Base-by-base conservation (phyloP, 2,888 invertebrate species). In the Sphinx pinastri region DNA sequence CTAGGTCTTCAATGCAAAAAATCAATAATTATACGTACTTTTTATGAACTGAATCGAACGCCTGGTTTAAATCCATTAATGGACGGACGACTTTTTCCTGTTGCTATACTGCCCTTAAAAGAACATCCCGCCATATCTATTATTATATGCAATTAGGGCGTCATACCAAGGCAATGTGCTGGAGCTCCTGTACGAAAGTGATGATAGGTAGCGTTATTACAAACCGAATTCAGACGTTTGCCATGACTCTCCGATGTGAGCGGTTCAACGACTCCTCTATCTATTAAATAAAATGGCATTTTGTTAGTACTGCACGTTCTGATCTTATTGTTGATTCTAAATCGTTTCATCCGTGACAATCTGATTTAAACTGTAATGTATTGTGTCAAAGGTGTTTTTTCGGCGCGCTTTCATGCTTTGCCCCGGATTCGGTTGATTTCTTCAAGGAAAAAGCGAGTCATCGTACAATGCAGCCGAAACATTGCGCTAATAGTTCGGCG, bases 361-460 rank as follows among this genome's bases (percentile, higher is more conserved):
- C 73, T 25, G 79, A 77, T 78, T 80, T 78, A 72, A 72, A 73
- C 80, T 79, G 51, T 87, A 84, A 77, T 68, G 45, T 72, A 59
- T 57, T 69, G 55, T 51, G 63, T 71, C 83, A 86, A 71, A 82
- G 84, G 77, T 73, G 74, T 77, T 76, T 81, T 84, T 86, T 68
- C 76, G 68, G 69, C 74, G 71, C 54, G 47, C 51, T 71, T 57
- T 63, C 59, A 71, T 67, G 75, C 73, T 79, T 73, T 86, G 88
- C 80, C 86, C 87, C 84, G 87, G 90, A 84, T 89, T 87, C 81
- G 87, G 79, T 87, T 87, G 84, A 88, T 87, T 89, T 89, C 85
- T 84, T 86, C 76, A 75, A 81, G 84, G 85, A 88, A 89, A 84
- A 80, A 81, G 79, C 84, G 79, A 83, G 78, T 83, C 81, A 81